Conservation (phyloP, 2,888 invertebrate genomes). For the Sminthurides aquaticus region DNA sequence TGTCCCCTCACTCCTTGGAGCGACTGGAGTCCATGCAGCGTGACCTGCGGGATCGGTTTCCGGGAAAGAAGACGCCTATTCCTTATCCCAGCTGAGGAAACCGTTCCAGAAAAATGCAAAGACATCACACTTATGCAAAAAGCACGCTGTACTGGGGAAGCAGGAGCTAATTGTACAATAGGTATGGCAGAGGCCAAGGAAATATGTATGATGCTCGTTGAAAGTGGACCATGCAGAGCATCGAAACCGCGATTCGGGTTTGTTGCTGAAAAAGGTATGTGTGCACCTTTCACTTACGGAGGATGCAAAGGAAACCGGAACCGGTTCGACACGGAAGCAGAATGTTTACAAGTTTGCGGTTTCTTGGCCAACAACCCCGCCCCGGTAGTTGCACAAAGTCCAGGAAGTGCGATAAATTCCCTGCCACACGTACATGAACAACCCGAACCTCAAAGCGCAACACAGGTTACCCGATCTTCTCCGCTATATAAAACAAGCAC, state of each 20-base stretch:
- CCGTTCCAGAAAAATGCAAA: conserved; percentile 58
- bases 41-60: conserved; percentile 74
- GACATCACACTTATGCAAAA: conserved; percentile 68
- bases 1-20: conserved; percentile 80
- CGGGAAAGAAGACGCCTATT: conserved; percentile 60
- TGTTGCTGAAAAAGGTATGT: conserved; percentile 49
- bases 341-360: conserved; percentile 45
- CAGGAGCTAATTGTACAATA: conserved; percentile 61
- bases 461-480: background rate
- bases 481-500: background rate
- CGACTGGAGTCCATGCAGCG: conserved; percentile 86
- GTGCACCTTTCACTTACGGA: conserved; percentile 53
- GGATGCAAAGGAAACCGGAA: conserved; percentile 56
- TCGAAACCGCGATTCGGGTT: conserved; percentile 52
- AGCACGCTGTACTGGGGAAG: conserved; percentile 54
- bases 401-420: background rate
- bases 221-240: conserved; percentile 52
- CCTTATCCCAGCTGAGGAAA: conserved; percentile 56
- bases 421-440: background rate
- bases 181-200: conserved; percentile 66
- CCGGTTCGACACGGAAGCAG: conserved; percentile 47
- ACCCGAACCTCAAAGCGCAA: background rate
- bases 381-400: background rate
- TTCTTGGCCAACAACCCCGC: conserved; percentile 23
- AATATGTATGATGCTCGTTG: conserved; percentile 48